Evolutionary conservation across 1,140 invertebrate genomes (phyloP).

Genomic region (Pristionchus pacificus): DNA sequence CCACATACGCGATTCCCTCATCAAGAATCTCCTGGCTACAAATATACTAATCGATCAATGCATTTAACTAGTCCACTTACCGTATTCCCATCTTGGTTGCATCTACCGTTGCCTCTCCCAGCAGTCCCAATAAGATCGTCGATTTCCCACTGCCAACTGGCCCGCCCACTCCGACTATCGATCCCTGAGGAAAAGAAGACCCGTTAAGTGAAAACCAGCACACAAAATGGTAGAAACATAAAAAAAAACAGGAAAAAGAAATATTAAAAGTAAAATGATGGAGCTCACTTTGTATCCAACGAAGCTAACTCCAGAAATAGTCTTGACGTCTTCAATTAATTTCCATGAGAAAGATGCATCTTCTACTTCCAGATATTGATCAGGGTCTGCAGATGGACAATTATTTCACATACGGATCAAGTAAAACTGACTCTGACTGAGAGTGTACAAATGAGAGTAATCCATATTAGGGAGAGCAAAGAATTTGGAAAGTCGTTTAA

Average conservation of each 20-base stretch:
- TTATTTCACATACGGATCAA: conserved; percentile 3
- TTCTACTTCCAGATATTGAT: conserved; percentile 15
- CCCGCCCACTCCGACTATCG: conserved; percentile 56
- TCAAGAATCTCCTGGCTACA: conserved; percentile 8
- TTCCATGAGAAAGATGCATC: conserved; percentile 37
- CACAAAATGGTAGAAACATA: no score
- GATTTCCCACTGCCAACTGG: conserved; percentile 72
- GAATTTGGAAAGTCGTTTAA: conserved; percentile 61
- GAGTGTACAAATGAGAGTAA: conserved; percentile 31
- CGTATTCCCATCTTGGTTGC: conserved; percentile 13
- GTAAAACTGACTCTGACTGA: conserved; percentile 26
- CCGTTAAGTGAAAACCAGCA: background rate
- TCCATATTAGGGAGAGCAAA: conserved; percentile 50
- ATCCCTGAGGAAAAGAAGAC: conserved; percentile 32
- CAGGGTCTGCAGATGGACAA: background rate
- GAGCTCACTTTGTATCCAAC: background rate
- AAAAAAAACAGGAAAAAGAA: no score
- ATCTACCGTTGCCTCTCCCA: conserved; percentile 67
- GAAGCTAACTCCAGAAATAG: background rate
- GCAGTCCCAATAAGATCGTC: conserved; percentile 70
- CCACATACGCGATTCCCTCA: conserved; percentile 71
- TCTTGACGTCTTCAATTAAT: background rate
- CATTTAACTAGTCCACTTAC: conserved; percentile 27
- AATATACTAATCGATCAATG: conserved; percentile 3
- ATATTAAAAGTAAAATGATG: no score